Percentiles rank a stretch among this genome's conserved stretches.
Evolutionary conservation across 2,113 vertebrate species (phyloP).

Genomic region (Myotis lucifugus): DNA sequence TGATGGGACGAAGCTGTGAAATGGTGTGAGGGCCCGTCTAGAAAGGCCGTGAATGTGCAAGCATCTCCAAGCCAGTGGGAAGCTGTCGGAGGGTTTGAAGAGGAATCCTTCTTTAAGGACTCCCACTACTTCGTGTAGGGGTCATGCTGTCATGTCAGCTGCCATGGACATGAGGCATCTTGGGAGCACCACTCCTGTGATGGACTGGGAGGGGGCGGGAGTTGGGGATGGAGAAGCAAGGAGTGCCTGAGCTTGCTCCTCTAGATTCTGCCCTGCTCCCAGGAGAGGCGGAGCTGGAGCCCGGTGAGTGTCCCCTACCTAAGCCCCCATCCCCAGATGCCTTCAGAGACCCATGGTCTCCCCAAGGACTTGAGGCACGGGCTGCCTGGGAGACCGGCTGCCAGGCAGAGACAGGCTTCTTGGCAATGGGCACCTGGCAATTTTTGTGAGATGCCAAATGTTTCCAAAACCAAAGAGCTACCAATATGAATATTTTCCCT

Average conservation of each 20-base stretch:
- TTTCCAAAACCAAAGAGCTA: conserved; percentile 63
- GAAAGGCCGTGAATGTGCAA: not conserved
- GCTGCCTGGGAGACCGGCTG: not conserved
- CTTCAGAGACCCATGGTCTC: not conserved
- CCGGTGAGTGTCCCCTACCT: not conserved
- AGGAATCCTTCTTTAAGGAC: not conserved
- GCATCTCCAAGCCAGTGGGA: not conserved
- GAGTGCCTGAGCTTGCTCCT: not conserved
- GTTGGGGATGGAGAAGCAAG: not conserved
- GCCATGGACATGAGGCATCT: not conserved
- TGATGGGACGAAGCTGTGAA: not conserved
- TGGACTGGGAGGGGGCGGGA: no score
- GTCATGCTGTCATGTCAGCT: not conserved
- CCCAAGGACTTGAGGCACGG: not conserved
- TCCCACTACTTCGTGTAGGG: not conserved
- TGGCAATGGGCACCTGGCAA: conserved; percentile 16
- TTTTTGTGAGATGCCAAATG: conserved; percentile 39
- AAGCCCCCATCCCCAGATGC: not conserved
- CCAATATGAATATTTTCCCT: conserved; percentile 64
- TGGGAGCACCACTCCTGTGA: not conserved
- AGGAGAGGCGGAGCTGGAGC: not conserved
- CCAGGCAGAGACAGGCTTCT: conserved; percentile 16
- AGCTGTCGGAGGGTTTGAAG: not conserved
- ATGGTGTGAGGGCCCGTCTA: not conserved
- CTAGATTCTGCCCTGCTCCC: not conserved